phyloP scores from a whole-genome alignment of 2,113 vertebrate genomes.

The Labeo rohita region DNA sequence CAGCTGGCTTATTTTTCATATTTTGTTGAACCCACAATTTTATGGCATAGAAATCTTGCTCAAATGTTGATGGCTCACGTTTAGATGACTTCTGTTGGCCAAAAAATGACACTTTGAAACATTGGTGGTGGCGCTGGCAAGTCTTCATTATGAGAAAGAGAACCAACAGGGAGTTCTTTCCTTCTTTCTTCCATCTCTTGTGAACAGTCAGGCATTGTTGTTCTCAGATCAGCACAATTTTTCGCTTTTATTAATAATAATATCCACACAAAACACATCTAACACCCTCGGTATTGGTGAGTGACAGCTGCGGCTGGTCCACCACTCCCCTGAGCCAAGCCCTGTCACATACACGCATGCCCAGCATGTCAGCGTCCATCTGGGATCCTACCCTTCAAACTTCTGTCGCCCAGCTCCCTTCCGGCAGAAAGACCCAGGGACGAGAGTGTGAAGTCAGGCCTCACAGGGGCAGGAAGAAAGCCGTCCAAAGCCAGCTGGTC shows the following conservation, averaged over 20 bases:
- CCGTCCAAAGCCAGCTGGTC: conserved; percentile 82
- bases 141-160: neutral
- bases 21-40: neutral
- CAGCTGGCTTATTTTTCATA: neutral
- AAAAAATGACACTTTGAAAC: neutral
- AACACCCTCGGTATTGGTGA: conserved; percentile 68
- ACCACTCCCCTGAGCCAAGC: conserved; percentile 69
- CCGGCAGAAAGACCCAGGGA: conserved; percentile 76
- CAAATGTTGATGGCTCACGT: neutral
- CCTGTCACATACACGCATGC: conserved; percentile 72
- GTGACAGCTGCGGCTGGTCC: conserved; percentile 76
- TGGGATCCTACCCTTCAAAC: conserved; percentile 78
- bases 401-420: conserved; percentile 75
- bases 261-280: conserved; percentile 56
- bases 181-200: neutral
- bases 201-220: conserved; percentile 37
- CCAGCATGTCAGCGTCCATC: conserved; percentile 72
- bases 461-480: conserved; percentile 75
- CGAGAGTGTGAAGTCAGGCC: conserved; percentile 77
- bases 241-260: conserved; percentile 52
- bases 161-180: neutral
- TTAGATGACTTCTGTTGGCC: neutral
- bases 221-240: conserved; percentile 35
- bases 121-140: neutral
- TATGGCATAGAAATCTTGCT: neutral